Evolutionary conservation across 2,888 invertebrate species (phyloP).

Genomic region (Acheta domesticus): DNA sequence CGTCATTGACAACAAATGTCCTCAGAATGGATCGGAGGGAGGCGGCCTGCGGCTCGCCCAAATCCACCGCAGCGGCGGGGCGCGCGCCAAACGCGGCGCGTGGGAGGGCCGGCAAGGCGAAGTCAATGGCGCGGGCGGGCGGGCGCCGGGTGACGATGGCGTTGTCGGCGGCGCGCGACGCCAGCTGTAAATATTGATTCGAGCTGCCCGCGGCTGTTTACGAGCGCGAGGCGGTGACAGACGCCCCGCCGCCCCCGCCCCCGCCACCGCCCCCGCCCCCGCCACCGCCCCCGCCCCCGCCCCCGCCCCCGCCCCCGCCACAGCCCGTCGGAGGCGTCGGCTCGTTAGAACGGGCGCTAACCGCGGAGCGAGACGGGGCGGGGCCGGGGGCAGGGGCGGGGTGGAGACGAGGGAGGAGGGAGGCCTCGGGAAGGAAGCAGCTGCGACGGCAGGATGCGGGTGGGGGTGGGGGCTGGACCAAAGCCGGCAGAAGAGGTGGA

Average conservation of each 20-base stretch:
- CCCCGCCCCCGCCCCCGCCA: background rate
- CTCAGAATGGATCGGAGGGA: background rate
- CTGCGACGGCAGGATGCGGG: no score
- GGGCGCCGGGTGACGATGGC: no score
- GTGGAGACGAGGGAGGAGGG: no score
- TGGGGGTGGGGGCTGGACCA: no score
- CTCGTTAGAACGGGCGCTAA: no score
- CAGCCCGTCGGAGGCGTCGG: no score
- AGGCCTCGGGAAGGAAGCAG: no score
- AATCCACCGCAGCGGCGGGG: background rate
- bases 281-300: background rate
- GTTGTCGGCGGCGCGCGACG: background rate
- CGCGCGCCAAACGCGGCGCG: background rate
- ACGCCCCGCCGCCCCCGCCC: background rate
- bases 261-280: background rate
- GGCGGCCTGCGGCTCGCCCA: background rate
- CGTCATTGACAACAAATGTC: no score
- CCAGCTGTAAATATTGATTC: constrained; percentile 1
- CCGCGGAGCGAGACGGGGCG: no score
- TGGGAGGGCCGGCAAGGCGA: background rate
- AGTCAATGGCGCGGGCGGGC: no score
- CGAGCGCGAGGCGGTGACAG: constrained; percentile 4
- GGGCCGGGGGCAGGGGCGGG: no score
- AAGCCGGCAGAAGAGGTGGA: no score
- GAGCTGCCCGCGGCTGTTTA: background rate